Evolutionary conservation across 2,113 vertebrate genomes (phyloP).

Genomic region (Stercorarius parasiticus): DNA sequence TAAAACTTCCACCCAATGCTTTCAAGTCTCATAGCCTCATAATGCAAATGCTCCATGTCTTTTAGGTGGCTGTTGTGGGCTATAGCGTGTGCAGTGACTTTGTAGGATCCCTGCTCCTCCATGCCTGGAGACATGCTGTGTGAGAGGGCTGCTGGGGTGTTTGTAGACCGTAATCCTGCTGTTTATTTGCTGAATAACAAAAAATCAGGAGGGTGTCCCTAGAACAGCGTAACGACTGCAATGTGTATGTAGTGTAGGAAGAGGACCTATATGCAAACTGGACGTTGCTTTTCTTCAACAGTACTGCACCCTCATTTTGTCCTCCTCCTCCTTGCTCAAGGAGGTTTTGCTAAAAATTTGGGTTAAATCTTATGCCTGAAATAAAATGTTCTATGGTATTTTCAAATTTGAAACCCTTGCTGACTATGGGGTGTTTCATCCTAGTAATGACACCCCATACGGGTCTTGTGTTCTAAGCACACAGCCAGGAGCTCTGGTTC

Average conservation of each 20-base stretch:
- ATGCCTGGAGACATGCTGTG: neutral
- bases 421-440: neutral
- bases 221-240: neutral
- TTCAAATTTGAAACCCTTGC: neutral
- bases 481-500: neutral
- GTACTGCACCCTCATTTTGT: neutral
- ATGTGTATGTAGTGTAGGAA: neutral
- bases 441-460: neutral
- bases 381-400: neutral
- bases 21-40: neutral
- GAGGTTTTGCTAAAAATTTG: neutral
- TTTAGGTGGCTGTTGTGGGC: neutral
- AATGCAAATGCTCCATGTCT: neutral
- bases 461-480: neutral
- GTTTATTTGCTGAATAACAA: neutral
- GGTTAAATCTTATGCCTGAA: neutral
- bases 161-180: neutral
- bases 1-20: neutral
- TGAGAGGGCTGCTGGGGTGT: neutral
- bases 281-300: neutral
- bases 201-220: neutral
- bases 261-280: neutral
- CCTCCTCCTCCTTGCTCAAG: neutral
- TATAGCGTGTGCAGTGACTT: neutral
- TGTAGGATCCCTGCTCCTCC: neutral